phyloP scores from a whole-genome alignment of 1,140 invertebrate species.

The Psilanteris sp. region DNA sequence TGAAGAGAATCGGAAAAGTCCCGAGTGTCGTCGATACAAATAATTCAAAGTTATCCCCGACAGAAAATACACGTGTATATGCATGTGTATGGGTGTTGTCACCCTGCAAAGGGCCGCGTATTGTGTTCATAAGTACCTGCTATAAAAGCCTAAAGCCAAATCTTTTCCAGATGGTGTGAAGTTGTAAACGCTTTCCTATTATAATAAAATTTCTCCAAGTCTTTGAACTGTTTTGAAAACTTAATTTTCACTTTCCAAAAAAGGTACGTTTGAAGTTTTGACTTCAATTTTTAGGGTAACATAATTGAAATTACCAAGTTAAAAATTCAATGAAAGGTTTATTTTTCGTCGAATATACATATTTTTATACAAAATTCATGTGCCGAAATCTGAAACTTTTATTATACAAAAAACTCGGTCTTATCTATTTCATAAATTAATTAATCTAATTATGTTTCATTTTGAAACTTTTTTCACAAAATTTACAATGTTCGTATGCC shows the following conservation, averaged over 20 bases:
- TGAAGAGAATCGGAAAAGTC: slow-evolving; percentile 39
- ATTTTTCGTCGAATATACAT: slow-evolving; percentile 56
- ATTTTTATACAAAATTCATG: slow-evolving; percentile 50
- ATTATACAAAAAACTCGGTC: slow-evolving; percentile 33
- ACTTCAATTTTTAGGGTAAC: too few relatives aligned
- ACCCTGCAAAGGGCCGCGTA: slow-evolving; percentile 34
- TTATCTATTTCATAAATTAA: slow-evolving; percentile 48
- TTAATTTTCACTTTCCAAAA: slow-evolving; percentile 34
- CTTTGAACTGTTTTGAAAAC: slow-evolving; percentile 29
- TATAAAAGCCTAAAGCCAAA: slow-evolving; percentile 42
- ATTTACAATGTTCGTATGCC: slow-evolving; percentile 31
- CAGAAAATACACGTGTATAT: too few relatives aligned
- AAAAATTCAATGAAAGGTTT: slow-evolving; percentile 62
- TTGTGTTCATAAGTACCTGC: slow-evolving; percentile 58
- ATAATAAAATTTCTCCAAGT: slow-evolving; percentile 12
- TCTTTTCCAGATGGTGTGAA: slow-evolving; percentile 63
- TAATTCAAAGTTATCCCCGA: slow-evolving; percentile 46
- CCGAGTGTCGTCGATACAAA: slow-evolving; percentile 7
- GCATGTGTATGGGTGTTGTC: slow-evolving; percentile 18
- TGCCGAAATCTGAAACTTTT: slow-evolving; percentile 47
- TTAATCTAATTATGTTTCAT: slow-evolving; percentile 14
- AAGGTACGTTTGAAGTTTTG: too few relatives aligned
- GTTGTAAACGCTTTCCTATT: slow-evolving; percentile 47
- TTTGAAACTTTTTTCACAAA: slow-evolving; percentile 43
- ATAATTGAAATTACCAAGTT: too few relatives aligned